Conservation (phyloP, 2,797 vertebrate species). For the Chelmon rostratus region DNA sequence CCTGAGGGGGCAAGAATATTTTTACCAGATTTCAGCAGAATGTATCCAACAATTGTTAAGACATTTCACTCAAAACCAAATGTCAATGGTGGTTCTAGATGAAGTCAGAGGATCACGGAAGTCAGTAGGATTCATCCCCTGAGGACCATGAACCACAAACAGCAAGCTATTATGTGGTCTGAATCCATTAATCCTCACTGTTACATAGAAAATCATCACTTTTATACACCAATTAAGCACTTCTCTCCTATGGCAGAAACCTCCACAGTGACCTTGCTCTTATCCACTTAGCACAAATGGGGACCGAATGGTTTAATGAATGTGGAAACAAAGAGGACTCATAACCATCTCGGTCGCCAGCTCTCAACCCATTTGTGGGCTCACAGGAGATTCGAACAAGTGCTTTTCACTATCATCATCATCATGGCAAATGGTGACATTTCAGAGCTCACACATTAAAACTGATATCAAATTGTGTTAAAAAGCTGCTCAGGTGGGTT, state of each 20-base stretch:
- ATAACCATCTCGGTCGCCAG: conserved; percentile 12
- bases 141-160: neutral
- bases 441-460: neutral
- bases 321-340: conserved; percentile 9
- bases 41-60: neutral
- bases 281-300: neutral
- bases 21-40: neutral
- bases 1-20: too few species aligned
- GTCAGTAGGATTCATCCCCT: neutral
- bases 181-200: too few species aligned
- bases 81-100: neutral
- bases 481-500: neutral
- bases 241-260: neutral
- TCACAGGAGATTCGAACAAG: neutral
- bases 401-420: conserved; percentile 12
- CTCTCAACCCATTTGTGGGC: neutral
- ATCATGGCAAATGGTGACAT: neutral
- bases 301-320: conserved; percentile 7
- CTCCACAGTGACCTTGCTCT: neutral
- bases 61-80: neutral
- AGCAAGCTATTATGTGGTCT: neutral
- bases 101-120: neutral
- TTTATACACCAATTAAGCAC: neutral
- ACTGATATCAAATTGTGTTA: neutral
- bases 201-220: neutral